These are phyloP conservation scores for Ammodytes dubius DNA, from an alignment of 2,113 vertebrate genomes.

Conservation along the genomic window DNA sequence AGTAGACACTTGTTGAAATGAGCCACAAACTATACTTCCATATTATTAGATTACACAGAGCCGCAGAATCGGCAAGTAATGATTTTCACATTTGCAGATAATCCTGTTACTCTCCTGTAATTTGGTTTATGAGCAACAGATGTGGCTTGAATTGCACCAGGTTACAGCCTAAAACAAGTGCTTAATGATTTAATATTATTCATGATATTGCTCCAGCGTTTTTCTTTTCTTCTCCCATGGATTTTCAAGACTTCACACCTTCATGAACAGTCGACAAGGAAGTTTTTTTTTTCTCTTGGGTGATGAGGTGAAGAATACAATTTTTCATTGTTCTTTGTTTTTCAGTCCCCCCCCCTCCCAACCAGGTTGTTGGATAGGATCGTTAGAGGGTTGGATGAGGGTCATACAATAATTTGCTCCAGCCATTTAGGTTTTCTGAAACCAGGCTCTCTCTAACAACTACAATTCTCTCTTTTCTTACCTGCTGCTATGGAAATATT, in stretches of 20 bases:
- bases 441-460: constrained; percentile 33
- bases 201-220: not conserved
- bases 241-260: constrained; percentile 10
- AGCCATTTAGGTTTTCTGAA: constrained; percentile 39
- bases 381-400: constrained; percentile 42
- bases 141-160: constrained; percentile 5
- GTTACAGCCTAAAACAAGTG: not conserved
- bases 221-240: not conserved
- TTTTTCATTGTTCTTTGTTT: constrained; percentile 62
- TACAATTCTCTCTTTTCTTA: constrained; percentile 61
- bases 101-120: constrained; percentile 53
- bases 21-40: constrained; percentile 41
- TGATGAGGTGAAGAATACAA: constrained; percentile 42
- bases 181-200: constrained; percentile 21
- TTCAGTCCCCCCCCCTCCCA: constrained; percentile 61
- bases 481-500: constrained; percentile 72
- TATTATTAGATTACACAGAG: constrained; percentile 51
- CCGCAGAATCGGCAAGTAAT: constrained; percentile 39
- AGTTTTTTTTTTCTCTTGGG: not conserved
- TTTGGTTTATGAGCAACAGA: constrained; percentile 46
- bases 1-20: constrained; percentile 59
- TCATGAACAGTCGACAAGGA: constrained; percentile 23
- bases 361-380: constrained; percentile 30
- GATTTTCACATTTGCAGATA: constrained; percentile 62
- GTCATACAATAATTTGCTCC: constrained; percentile 67